Conservation (phyloP, 2,113 vertebrate genomes). For the Jaculus jaculus region DNA sequence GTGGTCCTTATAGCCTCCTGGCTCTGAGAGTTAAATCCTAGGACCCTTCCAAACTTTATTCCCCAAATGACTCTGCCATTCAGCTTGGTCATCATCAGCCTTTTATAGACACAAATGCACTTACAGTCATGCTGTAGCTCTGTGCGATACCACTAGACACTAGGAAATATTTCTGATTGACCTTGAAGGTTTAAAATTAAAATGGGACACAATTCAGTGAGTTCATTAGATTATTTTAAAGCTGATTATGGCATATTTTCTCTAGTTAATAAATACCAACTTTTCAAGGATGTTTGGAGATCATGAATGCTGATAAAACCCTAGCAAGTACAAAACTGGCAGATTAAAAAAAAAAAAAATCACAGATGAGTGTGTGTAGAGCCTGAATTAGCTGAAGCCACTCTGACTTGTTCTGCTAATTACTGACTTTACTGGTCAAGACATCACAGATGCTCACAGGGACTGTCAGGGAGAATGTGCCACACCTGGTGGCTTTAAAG, state of each 20-base stretch:
- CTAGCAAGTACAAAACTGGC: neutral
- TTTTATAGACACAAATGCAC: neutral
- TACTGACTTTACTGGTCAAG: neutral
- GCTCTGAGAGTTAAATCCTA: constrained; percentile 20
- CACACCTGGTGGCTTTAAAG: neutral
- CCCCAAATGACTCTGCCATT: constrained; percentile 15
- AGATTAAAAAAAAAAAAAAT: no score
- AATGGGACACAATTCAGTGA: neutral
- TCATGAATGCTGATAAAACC: constrained; percentile 14
- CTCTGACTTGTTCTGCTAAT: neutral
- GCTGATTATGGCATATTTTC: neutral
- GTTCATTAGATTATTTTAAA: constrained; percentile 35
- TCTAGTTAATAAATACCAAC: constrained; percentile 2
- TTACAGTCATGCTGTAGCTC: neutral
- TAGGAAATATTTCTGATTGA: constrained; percentile 28
- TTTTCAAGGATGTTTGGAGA: constrained; percentile 47
- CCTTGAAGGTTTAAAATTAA: constrained; percentile 31
- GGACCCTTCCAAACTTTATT: constrained; percentile 13
- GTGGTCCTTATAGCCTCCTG: neutral
- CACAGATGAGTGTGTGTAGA: neutral
- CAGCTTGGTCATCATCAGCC: neutral
- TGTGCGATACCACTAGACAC: neutral
- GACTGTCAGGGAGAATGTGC: neutral
- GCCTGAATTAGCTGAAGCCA: neutral
- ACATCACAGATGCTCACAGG: neutral